phyloP scores from a whole-genome alignment of 1,140 invertebrate species.

The Theocolax elegans region DNA sequence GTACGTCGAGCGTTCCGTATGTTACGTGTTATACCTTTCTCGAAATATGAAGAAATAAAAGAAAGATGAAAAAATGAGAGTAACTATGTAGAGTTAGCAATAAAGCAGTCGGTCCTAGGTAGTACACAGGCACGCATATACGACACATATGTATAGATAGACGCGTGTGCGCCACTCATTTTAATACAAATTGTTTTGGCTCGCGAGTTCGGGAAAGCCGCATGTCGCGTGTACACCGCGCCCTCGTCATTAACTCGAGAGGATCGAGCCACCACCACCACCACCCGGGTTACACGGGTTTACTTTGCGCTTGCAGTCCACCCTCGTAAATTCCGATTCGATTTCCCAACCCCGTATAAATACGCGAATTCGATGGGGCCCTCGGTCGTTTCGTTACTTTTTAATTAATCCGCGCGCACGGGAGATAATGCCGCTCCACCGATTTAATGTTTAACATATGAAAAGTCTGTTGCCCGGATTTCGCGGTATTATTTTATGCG shows the following conservation, averaged over 20 bases:
- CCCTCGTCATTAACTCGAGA: conserved; percentile 27
- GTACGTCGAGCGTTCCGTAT: too few relatives aligned
- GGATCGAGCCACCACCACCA: conserved; percentile 1
- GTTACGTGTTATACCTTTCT: too few relatives aligned
- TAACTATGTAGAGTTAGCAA: not conserved
- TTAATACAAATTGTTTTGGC: conserved; percentile 58
- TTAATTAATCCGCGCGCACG: conserved; percentile 3
- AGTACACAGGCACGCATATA: conserved; percentile 1
- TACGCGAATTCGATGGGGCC: conserved; percentile 2
- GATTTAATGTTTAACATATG: conserved; percentile 4
- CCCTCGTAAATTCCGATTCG: conserved; percentile 31
- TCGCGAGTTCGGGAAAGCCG: conserved; percentile 37
- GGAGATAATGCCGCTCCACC: not conserved
- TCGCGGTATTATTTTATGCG: conserved; percentile 1
- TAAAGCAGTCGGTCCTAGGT: not conserved
- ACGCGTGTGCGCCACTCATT: conserved; percentile 49
- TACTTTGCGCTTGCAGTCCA: too few relatives aligned
- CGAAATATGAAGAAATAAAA: too few relatives aligned
- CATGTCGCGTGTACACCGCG: conserved; percentile 46
- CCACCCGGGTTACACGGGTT: too few relatives aligned
- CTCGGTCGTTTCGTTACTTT: not conserved
- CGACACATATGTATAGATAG: too few relatives aligned
- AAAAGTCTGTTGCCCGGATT: not conserved
- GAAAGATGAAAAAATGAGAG: not conserved
- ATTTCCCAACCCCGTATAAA: conserved; percentile 16